Conservation (phyloP, 2,797 vertebrate genomes). For the Remorina albescens region DNA sequence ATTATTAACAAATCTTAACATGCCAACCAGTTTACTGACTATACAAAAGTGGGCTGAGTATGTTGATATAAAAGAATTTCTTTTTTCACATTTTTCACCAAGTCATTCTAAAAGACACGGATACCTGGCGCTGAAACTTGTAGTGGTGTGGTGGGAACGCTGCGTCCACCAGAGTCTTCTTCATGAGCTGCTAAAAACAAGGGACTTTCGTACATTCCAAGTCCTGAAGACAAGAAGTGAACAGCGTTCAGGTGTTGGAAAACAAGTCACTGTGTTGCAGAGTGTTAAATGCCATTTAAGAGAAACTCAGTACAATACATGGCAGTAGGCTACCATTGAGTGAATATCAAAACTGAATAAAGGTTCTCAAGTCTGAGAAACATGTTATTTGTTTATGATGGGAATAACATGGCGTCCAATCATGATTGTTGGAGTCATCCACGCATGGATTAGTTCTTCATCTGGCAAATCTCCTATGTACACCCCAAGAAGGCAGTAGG, state of each 20-base stretch:
- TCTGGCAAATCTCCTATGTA: too few species aligned
- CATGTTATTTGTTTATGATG: too few species aligned
- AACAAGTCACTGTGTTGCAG: not conserved
- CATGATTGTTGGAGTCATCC: too few species aligned
- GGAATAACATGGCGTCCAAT: too few species aligned
- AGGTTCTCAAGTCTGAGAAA: too few species aligned
- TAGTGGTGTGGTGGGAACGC: conserved; percentile 93
- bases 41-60: not conserved
- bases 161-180: conserved; percentile 95
- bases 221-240: conserved; percentile 79
- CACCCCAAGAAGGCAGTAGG: too few species aligned
- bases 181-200: conserved; percentile 91
- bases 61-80: conserved; percentile 2
- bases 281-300: not conserved
- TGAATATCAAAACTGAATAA: too few species aligned
- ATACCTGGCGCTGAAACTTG: conserved; percentile 92
- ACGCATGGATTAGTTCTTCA: too few species aligned
- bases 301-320: not conserved
- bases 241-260: not conserved
- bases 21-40: not conserved
- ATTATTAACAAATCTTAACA: not conserved
- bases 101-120: not conserved
- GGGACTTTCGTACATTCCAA: conserved; percentile 95
- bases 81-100: too few species aligned
- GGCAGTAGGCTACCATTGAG: too few species aligned